Evolutionary conservation across 2,113 vertebrate genomes (phyloP).

Genomic region (Orthonyx spaldingii): DNA sequence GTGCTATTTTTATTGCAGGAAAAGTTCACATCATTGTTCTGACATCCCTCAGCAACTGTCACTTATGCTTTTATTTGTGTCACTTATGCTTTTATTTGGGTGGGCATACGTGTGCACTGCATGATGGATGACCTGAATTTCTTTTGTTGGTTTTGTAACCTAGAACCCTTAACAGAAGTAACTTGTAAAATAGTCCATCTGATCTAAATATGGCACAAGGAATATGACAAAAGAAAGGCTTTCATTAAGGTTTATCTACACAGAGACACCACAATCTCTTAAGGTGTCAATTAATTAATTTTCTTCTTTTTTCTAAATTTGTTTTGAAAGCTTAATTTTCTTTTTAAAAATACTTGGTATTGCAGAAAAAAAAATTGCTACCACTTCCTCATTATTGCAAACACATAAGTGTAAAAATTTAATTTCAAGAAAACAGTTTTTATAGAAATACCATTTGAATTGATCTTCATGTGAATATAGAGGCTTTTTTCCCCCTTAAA

Average conservation of each 20-base stretch:
- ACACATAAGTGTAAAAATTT: background rate
- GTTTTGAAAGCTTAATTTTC: background rate
- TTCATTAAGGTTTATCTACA: background rate
- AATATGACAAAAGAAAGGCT: background rate
- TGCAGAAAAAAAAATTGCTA: background rate
- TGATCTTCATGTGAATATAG: background rate
- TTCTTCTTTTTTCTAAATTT: background rate
- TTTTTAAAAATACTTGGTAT: background rate
- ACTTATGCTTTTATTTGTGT: background rate
- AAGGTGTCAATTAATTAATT: background rate
- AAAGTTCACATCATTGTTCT: conserved; percentile 18
- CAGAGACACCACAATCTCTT: background rate
- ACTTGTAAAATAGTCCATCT: background rate
- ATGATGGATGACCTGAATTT: conserved; percentile 4
- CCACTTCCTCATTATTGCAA: background rate
- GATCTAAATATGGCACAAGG: background rate
- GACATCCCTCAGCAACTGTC: conserved; percentile 27
- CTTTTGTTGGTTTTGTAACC: background rate
- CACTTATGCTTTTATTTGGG: conserved; percentile 6
- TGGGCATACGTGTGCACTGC: background rate
- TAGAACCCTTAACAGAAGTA: background rate
- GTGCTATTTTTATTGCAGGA: background rate
- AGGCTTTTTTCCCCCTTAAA: background rate
- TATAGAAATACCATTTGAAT: background rate
- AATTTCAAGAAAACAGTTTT: background rate